phyloP scores from a whole-genome alignment of 2,113 vertebrate species.

The Plecturocebus donacophilus region DNA sequence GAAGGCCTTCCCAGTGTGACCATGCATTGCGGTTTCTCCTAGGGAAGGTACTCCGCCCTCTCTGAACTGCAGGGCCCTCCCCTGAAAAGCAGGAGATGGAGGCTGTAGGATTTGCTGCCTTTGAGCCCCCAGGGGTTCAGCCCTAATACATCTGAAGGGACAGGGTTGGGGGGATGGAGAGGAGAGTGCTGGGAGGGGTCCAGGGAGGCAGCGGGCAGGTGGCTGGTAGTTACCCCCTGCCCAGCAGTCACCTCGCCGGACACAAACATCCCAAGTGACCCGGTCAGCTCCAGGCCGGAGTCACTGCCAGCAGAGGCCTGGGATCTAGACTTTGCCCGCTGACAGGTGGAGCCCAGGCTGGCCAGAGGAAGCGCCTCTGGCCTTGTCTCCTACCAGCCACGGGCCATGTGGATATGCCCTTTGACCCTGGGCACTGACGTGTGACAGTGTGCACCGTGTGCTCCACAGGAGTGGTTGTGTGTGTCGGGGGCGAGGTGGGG shows the following conservation, averaged over 20 bases:
- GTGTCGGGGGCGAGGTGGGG: not conserved
- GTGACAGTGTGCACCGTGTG: not conserved
- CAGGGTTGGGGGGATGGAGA: not conserved
- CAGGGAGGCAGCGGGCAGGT: not conserved
- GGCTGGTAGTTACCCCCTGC: not conserved
- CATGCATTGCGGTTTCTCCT: not conserved
- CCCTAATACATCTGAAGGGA: not conserved
- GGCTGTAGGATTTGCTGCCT: not conserved
- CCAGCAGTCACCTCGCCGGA: not conserved
- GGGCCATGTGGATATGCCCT: not conserved
- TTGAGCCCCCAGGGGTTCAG: not conserved
- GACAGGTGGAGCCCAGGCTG: not conserved
- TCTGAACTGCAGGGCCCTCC: not conserved
- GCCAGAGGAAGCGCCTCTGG: not conserved
- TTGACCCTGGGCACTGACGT: not conserved
- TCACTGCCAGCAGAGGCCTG: not conserved
- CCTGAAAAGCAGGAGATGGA: not conserved
- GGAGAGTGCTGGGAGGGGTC: not conserved
- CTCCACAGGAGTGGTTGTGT: not conserved
- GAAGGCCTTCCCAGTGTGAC: not conserved
- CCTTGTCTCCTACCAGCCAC: not conserved
- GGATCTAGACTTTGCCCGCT: not conserved
- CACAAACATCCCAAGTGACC: not conserved
- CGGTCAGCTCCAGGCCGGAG: not conserved
- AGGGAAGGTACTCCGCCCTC: not conserved